Evolutionary conservation across 1,140 invertebrate genomes (phyloP).

Genomic region (Lerema accius): DNA sequence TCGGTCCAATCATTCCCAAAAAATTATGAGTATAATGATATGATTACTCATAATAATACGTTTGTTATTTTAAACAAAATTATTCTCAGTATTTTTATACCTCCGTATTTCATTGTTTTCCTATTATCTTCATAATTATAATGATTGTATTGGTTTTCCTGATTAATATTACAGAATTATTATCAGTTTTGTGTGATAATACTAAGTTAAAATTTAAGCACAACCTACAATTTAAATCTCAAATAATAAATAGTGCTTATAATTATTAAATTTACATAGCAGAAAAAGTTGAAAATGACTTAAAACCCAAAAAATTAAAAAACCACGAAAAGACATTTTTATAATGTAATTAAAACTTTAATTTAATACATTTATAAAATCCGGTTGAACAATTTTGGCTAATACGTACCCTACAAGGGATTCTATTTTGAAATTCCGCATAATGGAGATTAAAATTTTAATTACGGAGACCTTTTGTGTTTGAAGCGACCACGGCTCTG

Average conservation of each 20-base stretch:
- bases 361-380: conserved; percentile 10
- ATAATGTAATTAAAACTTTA: not conserved
- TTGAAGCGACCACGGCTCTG: conserved; percentile 16
- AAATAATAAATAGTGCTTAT: too few relatives aligned
- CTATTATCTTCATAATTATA: too few relatives aligned
- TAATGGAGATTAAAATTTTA: conserved; percentile 34
- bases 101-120: too few relatives aligned
- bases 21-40: conserved; percentile 20
- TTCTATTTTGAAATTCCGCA: conserved; percentile 24
- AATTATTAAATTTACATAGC: too few relatives aligned
- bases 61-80: conserved; percentile 24
- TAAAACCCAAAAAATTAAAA: too few relatives aligned
- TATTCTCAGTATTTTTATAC: too few relatives aligned
- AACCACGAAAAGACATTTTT: not conserved
- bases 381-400: conserved; percentile 1
- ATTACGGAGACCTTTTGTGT: conserved; percentile 27
- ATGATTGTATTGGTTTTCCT: too few relatives aligned
- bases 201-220: too few relatives aligned
- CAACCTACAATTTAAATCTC: too few relatives aligned
- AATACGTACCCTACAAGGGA: conserved; percentile 18
- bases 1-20: conserved; percentile 22
- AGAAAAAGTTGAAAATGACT: too few relatives aligned
- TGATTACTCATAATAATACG: conserved; percentile 13
- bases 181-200: too few relatives aligned
- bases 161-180: too few relatives aligned